Evolutionary conservation across 2,113 vertebrate genomes (phyloP).

Genomic region (Aegotheles bennettii): DNA sequence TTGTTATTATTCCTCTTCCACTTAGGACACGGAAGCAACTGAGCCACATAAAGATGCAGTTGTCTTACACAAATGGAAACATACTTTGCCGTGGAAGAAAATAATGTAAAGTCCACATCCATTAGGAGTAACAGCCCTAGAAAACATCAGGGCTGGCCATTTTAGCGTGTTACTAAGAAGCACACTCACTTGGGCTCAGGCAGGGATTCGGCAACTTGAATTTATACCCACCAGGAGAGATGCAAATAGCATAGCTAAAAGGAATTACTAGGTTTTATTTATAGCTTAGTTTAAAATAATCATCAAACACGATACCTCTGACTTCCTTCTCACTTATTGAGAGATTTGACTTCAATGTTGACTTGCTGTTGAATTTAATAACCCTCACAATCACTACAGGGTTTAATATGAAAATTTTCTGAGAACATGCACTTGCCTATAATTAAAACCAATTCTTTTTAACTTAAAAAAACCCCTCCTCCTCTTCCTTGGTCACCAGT

Average conservation of each 20-base stretch:
- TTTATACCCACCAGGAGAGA: not conserved
- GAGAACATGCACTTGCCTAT: not conserved
- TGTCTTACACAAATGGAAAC: constrained; percentile 62
- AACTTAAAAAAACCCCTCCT: not conserved
- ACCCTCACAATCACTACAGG: not conserved
- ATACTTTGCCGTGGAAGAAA: not conserved
- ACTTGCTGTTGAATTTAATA: not conserved
- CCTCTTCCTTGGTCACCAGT: not conserved
- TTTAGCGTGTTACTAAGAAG: not conserved
- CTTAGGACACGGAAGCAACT: constrained; percentile 51
- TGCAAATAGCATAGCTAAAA: not conserved
- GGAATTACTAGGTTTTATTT: constrained; percentile 2
- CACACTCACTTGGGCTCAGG: not conserved
- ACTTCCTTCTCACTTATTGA: not conserved
- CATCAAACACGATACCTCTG: not conserved
- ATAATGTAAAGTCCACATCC: not conserved
- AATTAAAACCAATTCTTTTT: not conserved
- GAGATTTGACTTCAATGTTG: not conserved
- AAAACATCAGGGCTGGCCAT: not conserved
- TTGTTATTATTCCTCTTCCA: constrained; percentile 50
- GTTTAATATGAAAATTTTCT: not conserved
- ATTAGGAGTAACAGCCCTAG: not conserved
- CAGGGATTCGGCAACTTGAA: not conserved
- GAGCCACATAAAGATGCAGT: constrained; percentile 32
- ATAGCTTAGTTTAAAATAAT: not conserved